These are phyloP conservation scores for Heterocephalus glaber DNA, from an alignment of 2,113 vertebrate genomes.

Conservation along the genomic window DNA sequence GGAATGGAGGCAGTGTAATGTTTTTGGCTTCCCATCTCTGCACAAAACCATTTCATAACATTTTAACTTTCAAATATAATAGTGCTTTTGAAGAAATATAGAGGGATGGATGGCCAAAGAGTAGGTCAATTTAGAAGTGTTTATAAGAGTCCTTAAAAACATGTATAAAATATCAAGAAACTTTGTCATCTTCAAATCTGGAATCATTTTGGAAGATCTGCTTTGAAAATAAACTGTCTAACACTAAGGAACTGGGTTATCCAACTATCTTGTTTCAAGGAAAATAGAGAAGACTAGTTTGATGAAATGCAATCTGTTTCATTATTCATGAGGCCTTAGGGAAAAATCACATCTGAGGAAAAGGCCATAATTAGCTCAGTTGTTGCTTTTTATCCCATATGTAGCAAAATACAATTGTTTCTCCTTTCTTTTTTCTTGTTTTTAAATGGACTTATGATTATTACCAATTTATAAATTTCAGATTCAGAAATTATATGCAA, in stretches of 20 bases:
- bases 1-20: conserved; percentile 39
- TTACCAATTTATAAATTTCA: conserved; percentile 18
- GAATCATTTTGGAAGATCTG: conserved; percentile 86
- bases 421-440: conserved; percentile 14
- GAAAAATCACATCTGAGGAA: conserved; percentile 79
- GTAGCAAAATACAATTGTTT: conserved; percentile 74
- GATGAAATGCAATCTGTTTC: conserved; percentile 84
- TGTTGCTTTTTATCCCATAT: conserved; percentile 77
- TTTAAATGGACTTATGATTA: neutral
- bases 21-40: conserved; percentile 55
- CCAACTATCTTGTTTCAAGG: conserved; percentile 86
- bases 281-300: conserved; percentile 84
- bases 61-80: conserved; percentile 75
- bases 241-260: conserved; percentile 83
- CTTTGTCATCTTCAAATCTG: conserved; percentile 85
- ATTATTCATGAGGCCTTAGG: conserved; percentile 81
- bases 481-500: conserved; percentile 12
- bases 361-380: conserved; percentile 81
- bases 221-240: conserved; percentile 89
- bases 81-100: conserved; percentile 77
- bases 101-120: conserved; percentile 50
- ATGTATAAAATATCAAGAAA: conserved; percentile 83
- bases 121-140: conserved; percentile 72
- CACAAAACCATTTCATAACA: conserved; percentile 70
- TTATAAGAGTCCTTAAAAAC: conserved; percentile 82